These are phyloP conservation scores for Alligator mississippiensis DNA, from an alignment of 2,113 vertebrate genomes.

Conservation along the genomic window DNA sequence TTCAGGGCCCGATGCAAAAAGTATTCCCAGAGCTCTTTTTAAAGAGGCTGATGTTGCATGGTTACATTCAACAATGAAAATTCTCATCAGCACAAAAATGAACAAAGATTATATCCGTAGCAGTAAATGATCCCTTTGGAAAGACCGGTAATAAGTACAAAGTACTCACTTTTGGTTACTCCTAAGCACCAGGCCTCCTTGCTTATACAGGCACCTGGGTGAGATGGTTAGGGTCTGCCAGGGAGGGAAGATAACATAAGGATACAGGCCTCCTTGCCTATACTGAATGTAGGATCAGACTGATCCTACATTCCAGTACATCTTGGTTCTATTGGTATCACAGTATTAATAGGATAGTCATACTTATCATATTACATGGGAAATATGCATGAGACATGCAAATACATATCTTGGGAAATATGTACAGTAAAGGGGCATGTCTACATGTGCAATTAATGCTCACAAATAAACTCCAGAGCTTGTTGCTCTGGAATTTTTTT, in stretches of 20 bases:
- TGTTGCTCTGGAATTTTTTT: no score
- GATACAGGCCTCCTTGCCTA: no score
- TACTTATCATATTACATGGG: background rate
- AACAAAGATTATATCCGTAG: background rate
- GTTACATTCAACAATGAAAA: background rate
- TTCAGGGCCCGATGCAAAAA: background rate
- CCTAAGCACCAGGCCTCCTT: background rate
- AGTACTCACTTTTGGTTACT: background rate
- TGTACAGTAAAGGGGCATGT: no score
- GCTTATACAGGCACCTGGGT: no score
- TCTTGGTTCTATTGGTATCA: background rate
- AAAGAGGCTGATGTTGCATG: background rate
- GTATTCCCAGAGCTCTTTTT: background rate
- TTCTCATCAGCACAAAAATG: background rate
- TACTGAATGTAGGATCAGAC: no score
- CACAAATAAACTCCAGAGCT: no score
- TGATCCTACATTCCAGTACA: background rate
- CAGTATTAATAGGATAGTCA: background rate
- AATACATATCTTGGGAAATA: no score
- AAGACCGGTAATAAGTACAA: background rate
- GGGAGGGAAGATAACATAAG: no score
- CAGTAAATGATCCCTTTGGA: background rate
- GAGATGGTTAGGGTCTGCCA: no score
- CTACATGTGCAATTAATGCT: no score
- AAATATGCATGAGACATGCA: no score